phyloP scores from a whole-genome alignment of 2,888 invertebrate species.

The Cephus pygmeus region DNA sequence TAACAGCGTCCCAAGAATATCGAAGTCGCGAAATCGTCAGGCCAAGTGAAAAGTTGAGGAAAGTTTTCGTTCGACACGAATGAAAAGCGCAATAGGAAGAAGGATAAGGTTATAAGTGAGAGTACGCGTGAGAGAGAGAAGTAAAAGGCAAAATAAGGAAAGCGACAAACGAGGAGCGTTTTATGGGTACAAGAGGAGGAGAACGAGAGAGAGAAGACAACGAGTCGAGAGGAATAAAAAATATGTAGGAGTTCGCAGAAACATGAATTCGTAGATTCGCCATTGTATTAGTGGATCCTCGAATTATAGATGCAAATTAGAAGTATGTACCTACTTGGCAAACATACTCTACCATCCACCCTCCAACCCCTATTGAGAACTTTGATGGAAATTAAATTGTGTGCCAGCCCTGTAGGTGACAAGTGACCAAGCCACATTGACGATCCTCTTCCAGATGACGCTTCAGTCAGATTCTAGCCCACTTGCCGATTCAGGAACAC shows the following conservation, averaged over 20 bases:
- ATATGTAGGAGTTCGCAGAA: too few relatives aligned
- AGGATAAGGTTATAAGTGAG: neutral
- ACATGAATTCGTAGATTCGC: too few relatives aligned
- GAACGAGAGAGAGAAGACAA: too few relatives aligned
- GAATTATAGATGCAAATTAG: conserved; percentile 41
- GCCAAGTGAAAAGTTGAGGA: neutral
- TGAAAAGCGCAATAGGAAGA: neutral
- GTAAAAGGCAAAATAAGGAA: too few relatives aligned
- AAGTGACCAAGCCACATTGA: too few relatives aligned
- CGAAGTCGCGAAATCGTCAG: neutral
- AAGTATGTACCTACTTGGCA: conserved; percentile 26
- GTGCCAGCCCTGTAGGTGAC: neutral
- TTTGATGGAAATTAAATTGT: conserved; percentile 38
- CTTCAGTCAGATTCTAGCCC: too few relatives aligned
- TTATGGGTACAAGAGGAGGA: too few relatives aligned
- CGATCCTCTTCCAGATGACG: too few relatives aligned
- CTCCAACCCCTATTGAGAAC: conserved; percentile 15
- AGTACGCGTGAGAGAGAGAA: neutral
- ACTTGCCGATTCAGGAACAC: too few relatives aligned
- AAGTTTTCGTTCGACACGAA: neutral
- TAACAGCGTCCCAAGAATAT: neutral
- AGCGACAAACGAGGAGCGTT: too few relatives aligned
- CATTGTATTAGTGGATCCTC: too few relatives aligned
- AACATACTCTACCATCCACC: conserved; percentile 14
- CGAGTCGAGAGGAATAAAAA: too few relatives aligned